A percentile compares a stretch with the other conserved stretches of the same genome.
These are phyloP conservation scores for Cheilosia soror DNA, from an alignment of 2,888 invertebrate genomes.

Conservation along the genomic window DNA sequence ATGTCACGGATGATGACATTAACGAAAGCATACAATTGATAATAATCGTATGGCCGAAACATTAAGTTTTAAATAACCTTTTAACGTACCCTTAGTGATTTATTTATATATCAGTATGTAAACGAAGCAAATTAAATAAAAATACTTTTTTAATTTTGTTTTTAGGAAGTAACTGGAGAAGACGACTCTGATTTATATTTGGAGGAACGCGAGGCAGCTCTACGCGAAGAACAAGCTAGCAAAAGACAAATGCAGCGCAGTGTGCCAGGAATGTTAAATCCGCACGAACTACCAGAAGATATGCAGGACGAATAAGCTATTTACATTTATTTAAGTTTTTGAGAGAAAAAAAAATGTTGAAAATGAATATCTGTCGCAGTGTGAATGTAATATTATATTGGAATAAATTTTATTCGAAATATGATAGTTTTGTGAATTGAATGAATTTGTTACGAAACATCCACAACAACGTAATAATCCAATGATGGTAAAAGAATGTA, in stretches of 20 bases:
- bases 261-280: constrained; percentile 98
- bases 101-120: neutral
- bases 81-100: neutral
- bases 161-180: constrained; percentile 98
- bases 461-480: constrained; percentile 23
- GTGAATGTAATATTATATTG: constrained; percentile 78
- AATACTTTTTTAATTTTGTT: constrained; percentile 63
- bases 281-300: constrained; percentile 97
- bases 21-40: too few species aligned
- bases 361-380: constrained; percentile 78
- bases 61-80: too few species aligned
- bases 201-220: constrained; percentile 96
- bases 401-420: constrained; percentile 77
- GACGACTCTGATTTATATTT: constrained; percentile 98
- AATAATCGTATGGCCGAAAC: too few species aligned
- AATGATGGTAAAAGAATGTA: constrained; percentile 42
- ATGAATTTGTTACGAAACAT: constrained; percentile 53
- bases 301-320: constrained; percentile 91
- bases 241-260: constrained; percentile 96
- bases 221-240: constrained; percentile 95
- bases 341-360: constrained; percentile 76
- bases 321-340: constrained; percentile 72
- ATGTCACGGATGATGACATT: too few species aligned
- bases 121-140: neutral
- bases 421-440: constrained; percentile 68